These are phyloP conservation scores for Agapornis canus DNA, from an alignment of 2,797 vertebrate genomes.

Conservation along the genomic window DNA sequence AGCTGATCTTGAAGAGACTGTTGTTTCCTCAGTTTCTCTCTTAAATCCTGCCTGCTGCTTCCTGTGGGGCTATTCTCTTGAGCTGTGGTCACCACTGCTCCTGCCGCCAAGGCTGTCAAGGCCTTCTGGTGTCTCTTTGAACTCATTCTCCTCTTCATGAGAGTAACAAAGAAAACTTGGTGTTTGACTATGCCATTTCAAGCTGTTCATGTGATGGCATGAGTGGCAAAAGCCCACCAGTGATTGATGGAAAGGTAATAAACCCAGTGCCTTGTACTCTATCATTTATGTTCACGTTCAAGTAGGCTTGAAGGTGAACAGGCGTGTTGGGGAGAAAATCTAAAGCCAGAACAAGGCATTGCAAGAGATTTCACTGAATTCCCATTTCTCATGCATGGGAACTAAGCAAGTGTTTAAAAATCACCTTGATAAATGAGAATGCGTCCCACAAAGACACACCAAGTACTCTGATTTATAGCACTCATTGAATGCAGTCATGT, in stretches of 20 bases:
- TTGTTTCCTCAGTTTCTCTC: constrained; percentile 34
- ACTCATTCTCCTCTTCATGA: background rate
- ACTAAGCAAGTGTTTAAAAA: constrained; percentile 42
- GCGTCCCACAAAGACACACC: constrained; percentile 22
- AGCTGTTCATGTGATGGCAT: background rate
- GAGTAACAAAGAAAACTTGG: background rate
- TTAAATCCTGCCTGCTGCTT: background rate
- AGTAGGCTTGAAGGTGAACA: constrained; percentile 56
- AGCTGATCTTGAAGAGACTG: constrained; percentile 55
- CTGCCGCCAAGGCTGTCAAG: background rate
- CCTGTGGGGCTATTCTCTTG: background rate
- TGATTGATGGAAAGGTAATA: background rate
- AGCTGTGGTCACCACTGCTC: background rate
- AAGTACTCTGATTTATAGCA: constrained; percentile 49
- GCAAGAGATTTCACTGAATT: constrained; percentile 24
- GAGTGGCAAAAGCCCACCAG: background rate
- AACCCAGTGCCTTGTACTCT: background rate
- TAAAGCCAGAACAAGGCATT: constrained; percentile 18
- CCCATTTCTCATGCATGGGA: background rate
- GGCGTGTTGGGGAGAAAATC: background rate
- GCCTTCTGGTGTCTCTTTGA: background rate
- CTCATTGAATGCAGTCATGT: constrained; percentile 8
- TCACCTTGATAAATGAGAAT: constrained; percentile 48
- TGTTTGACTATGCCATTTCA: background rate
- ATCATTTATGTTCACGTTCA: constrained; percentile 14